These are phyloP conservation scores for Ganaspis brasiliensis DNA, from an alignment of 2,888 invertebrate species.

Conservation along the genomic window DNA sequence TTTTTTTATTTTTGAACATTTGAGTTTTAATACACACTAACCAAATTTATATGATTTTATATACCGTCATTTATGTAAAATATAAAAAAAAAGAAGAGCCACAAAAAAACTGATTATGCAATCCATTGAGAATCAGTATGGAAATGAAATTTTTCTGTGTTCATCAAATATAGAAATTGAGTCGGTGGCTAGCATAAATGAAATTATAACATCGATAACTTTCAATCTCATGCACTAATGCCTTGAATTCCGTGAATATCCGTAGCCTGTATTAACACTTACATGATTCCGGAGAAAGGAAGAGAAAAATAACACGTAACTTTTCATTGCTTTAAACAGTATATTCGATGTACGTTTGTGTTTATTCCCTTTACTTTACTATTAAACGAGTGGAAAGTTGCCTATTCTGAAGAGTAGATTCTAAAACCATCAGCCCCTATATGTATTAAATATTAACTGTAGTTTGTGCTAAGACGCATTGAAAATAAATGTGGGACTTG, in stretches of 20 bases:
- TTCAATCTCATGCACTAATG: slow-evolving; percentile 1
- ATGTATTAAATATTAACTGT: background rate
- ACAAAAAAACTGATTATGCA: too few relatives aligned
- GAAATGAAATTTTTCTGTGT: background rate
- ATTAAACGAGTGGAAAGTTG: slow-evolving; percentile 17
- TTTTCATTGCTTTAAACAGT: slow-evolving; percentile 19
- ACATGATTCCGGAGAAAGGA: slow-evolving; percentile 26
- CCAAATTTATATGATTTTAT: too few relatives aligned
- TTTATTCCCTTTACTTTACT: slow-evolving; percentile 25
- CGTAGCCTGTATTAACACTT: background rate
- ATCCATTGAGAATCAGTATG: too few relatives aligned
- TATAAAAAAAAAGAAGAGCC: too few relatives aligned
- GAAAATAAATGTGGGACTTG: background rate
- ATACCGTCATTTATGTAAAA: too few relatives aligned
- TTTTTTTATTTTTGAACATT: too few relatives aligned
- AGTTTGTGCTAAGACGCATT: background rate
- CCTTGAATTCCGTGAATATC: slow-evolving; percentile 25
- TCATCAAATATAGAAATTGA: background rate
- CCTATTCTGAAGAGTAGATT: background rate
- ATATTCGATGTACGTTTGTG: background rate
- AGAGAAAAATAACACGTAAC: slow-evolving; percentile 33
- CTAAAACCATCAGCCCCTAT: background rate
- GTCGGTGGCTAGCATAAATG: background rate
- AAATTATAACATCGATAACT: slow-evolving; percentile 15
- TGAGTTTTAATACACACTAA: too few relatives aligned